These are phyloP conservation scores for Peromyscus aztecus DNA, from an alignment of 2,797 vertebrate genomes.

Conservation along the genomic window DNA sequence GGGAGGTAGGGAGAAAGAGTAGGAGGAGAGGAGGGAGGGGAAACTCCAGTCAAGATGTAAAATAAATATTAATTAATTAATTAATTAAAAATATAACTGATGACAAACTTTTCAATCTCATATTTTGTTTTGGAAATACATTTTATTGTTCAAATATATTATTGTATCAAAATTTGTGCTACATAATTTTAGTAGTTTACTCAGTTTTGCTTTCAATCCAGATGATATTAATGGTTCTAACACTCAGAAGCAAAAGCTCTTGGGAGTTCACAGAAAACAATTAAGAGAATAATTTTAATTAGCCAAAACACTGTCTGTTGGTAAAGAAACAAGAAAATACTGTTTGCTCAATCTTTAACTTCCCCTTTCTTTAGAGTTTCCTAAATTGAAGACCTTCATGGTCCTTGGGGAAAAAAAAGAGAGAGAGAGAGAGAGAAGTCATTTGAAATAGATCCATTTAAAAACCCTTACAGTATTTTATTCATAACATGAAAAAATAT, in stretches of 20 bases:
- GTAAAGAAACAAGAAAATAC: slow-evolving; percentile 32
- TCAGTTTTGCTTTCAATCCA: slow-evolving; percentile 13
- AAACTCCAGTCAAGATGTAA: neutral
- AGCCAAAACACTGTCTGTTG: neutral
- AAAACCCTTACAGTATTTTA: slow-evolving; percentile 2
- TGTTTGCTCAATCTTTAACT: slow-evolving; percentile 35
- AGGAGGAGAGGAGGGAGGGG: too few species aligned
- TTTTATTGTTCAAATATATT: neutral
- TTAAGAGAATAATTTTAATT: neutral
- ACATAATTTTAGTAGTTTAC: neutral
- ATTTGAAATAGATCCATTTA: slow-evolving; percentile 65
- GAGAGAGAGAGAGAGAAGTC: neutral
- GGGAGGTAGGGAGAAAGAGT: neutral
- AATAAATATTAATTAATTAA: neutral
- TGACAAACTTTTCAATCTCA: neutral
- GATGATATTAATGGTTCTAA: neutral
- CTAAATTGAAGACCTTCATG: slow-evolving; percentile 32
- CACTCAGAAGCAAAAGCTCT: neutral
- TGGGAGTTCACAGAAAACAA: neutral
- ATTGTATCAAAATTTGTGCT: neutral
- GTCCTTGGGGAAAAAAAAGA: slow-evolving; percentile 5
- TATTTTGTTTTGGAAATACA: slow-evolving; percentile 9
- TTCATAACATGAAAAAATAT: slow-evolving; percentile 13
- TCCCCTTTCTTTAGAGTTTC: slow-evolving; percentile 3
- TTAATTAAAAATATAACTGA: neutral